Conservation (phyloP, 2,888 invertebrate genomes). For the Apodemia duryi region DNA sequence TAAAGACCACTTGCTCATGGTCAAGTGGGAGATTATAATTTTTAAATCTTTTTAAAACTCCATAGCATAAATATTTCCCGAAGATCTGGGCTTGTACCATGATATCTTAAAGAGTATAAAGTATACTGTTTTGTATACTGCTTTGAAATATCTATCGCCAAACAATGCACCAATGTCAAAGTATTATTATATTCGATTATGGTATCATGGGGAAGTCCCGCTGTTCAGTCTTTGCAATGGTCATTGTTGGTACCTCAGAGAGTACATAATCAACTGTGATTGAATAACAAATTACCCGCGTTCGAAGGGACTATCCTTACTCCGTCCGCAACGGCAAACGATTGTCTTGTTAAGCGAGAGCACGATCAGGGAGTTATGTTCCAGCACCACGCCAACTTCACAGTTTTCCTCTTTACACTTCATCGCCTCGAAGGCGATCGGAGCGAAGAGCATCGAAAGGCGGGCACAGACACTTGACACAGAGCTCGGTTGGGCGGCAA, state of each 20-base stretch:
- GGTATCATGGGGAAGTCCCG: too few species aligned
- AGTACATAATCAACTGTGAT: not conserved
- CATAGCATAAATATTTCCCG: not conserved
- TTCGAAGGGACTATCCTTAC: slow-evolving; percentile 69
- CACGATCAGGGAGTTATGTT: slow-evolving; percentile 74
- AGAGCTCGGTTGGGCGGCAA: slow-evolving; percentile 41
- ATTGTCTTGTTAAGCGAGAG: slow-evolving; percentile 75
- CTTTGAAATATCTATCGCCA: too few species aligned
- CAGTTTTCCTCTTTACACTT: slow-evolving; percentile 80
- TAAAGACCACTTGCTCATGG: slow-evolving; percentile 20
- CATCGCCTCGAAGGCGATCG: slow-evolving; percentile 77
- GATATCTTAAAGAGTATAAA: too few species aligned
- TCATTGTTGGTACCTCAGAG: too few species aligned
- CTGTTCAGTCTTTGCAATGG: too few species aligned
- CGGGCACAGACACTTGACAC: slow-evolving; percentile 61
- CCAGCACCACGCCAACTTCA: slow-evolving; percentile 75
- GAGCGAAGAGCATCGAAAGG: slow-evolving; percentile 76
- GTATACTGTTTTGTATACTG: too few species aligned
- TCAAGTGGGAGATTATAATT: slow-evolving; percentile 11
- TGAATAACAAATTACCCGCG: slow-evolving; percentile 61
- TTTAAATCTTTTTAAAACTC: not conserved
- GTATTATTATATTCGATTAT: too few species aligned
- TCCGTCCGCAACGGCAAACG: slow-evolving; percentile 74
- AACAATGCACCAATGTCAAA: too few species aligned
- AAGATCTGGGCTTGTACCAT: too few species aligned